Conservation (phyloP, 2,888 invertebrate genomes). For the Aphodius sticticus region DNA sequence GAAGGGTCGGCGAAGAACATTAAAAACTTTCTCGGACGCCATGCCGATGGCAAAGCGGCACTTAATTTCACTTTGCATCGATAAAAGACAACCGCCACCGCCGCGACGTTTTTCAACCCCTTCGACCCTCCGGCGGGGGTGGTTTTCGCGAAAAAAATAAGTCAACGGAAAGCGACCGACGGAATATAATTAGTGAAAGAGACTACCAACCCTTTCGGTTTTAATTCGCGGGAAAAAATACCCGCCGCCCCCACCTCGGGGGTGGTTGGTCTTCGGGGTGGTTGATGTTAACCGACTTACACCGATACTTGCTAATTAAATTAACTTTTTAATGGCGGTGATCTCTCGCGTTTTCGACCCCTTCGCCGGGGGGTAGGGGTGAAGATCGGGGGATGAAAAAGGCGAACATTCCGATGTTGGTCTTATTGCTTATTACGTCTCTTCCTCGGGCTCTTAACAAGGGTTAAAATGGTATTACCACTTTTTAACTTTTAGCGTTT, state of each 20-base stretch:
- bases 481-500: background rate
- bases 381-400: background rate
- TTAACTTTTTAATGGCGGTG: constrained; percentile 19
- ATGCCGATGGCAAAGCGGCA: background rate
- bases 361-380: background rate
- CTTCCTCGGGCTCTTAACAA: background rate
- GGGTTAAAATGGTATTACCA: background rate
- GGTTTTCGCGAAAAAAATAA: background rate
- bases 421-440: constrained; percentile 20
- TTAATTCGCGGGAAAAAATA: too few species aligned
- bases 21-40: constrained; percentile 18
- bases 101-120: background rate
- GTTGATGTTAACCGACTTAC: constrained; percentile 22
- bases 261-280: background rate
- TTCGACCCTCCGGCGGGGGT: background rate
- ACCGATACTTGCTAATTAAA: constrained; percentile 30
- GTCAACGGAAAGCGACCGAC: background rate
- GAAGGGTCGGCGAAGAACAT: constrained; percentile 11
- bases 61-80: constrained; percentile 31
- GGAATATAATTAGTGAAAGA: background rate
- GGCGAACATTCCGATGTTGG: constrained; percentile 13
- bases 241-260: background rate
- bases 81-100: constrained; percentile 26
- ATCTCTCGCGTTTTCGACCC: constrained; percentile 12
- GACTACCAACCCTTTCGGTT: background rate